Evolutionary conservation across 2,797 vertebrate species (phyloP), one percentile per base, ranked within the genome.

Genomic region (Malacoraja senta): DNA sequence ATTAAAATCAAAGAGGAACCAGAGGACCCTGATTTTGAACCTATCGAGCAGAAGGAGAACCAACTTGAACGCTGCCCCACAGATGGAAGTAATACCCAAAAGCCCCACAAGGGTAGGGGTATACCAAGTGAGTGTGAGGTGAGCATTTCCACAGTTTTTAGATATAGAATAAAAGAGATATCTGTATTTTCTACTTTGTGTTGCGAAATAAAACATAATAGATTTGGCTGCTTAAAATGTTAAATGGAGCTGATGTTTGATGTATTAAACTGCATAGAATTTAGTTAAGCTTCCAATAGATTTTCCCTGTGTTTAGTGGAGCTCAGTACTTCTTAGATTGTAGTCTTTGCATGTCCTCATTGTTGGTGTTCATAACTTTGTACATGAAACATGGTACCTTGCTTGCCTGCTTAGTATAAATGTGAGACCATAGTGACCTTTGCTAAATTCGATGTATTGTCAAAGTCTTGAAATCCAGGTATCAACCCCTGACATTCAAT

Each of bases 1-100:
- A 53, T 71, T 35, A 92, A 92, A 58, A 92, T 92, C 68, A 92
- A 92, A 63, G 44, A 68, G 10, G 84, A 92, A 76, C 68, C 90
- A 74, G 35, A 88, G 63, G 61, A 91, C 35, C 61, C 63, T 91
- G 65, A 53, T n/a, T 38, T 26, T 76, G 12, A 92, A 35, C 61
- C n/a, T 10, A 17, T 68, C 8, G 1, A 65, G 63, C 84, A 68
- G 32, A 35, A 78, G 15, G 63, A 21, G 63, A 68, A 65, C 29
- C 61, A 88, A 19, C 63, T 2, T 29, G n/a, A 65, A 88, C 19
- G n/a, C n/a, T 63, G 15, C 13, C n/a, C 84, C n/a, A 61, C 7
- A 32, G 61, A 88, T 19, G 17, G 3, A 4, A 65, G 84, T 74
- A 74, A 3, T 72, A 17, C 10, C 65, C 61, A 71, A 90, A 90